These are phyloP conservation scores for Drosophila nannoptera DNA, from an alignment of 1,140 invertebrate genomes.

Conservation along the genomic window DNA sequence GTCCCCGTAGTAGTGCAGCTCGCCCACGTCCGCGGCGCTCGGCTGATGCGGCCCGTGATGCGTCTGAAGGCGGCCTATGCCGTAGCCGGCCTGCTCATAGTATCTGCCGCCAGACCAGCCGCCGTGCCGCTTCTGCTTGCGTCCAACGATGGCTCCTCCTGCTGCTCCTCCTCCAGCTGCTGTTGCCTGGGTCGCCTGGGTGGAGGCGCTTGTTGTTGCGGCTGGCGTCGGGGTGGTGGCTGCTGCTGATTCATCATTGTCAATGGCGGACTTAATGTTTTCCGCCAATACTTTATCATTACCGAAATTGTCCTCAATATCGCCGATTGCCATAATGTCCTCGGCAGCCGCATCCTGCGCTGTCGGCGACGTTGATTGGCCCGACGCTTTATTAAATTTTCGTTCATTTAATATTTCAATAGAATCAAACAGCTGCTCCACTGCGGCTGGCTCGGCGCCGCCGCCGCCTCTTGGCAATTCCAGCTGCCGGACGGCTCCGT, in stretches of 20 bases:
- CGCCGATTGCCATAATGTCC: constrained; percentile 60
- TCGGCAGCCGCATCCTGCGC: constrained; percentile 11
- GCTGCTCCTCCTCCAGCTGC: constrained; percentile 1
- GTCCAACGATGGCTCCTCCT: constrained; percentile 30
- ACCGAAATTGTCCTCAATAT: constrained; percentile 69
- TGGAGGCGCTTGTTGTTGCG: background rate
- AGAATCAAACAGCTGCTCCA: constrained; percentile 59
- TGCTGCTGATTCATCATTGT: constrained; percentile 66
- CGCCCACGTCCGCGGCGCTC: constrained; percentile 28
- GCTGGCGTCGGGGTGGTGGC: constrained; percentile 1
- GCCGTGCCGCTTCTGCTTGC: constrained; percentile 55
- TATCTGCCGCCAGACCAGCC: constrained; percentile 17
- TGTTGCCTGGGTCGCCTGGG: constrained; percentile 23
- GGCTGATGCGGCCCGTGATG: constrained; percentile 8
- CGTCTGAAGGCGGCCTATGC: constrained; percentile 26
- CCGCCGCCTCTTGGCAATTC: constrained; percentile 13
- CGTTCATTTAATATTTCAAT: constrained; percentile 76
- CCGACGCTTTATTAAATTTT: constrained; percentile 68
- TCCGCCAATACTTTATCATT: constrained; percentile 53
- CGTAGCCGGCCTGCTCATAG: constrained; percentile 38
- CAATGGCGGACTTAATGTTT: constrained; percentile 51
- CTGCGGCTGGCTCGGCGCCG: constrained; percentile 2
- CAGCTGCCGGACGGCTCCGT: constrained; percentile 8
- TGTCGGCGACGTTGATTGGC: constrained; percentile 22
- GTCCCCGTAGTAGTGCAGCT: constrained; percentile 55